A percentile compares a stretch with the other conserved stretches of the same genome.
phyloP scores from a whole-genome alignment of 2,888 invertebrate species.

The Tortricodes alternella region DNA sequence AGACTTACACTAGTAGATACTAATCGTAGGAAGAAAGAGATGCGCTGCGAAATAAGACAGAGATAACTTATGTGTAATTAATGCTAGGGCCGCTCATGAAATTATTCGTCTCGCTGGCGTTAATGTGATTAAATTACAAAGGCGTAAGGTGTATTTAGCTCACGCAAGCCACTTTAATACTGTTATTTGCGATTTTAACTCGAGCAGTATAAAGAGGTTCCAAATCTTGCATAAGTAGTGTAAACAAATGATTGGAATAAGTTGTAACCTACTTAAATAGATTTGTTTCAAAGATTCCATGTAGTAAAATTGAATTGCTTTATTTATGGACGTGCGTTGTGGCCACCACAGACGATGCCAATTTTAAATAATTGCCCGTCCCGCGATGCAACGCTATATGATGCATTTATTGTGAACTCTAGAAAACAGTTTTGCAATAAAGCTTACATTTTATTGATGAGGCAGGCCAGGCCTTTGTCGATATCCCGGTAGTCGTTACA shows the following conservation, averaged over 20 bases:
- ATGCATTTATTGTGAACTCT: constrained; percentile 46
- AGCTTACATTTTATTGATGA: constrained; percentile 44
- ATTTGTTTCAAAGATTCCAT: no score
- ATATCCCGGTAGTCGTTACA: constrained; percentile 14
- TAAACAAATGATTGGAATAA: no score
- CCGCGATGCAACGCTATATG: constrained; percentile 31
- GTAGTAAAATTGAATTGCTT: constrained; percentile 2
- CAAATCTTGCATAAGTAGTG: background rate
- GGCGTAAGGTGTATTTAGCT: constrained; percentile 17
- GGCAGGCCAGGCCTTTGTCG: constrained; percentile 13
- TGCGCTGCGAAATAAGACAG: no score
- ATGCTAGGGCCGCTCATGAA: constrained; percentile 2
- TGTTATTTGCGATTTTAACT: constrained; percentile 3
- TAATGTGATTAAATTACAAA: no score
- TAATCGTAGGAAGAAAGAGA: no score
- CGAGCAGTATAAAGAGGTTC: background rate
- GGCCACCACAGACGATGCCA: constrained; percentile 40
- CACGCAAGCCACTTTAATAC: constrained; percentile 7
- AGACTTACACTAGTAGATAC: no score
- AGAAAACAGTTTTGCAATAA: constrained; percentile 39
- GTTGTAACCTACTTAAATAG: no score
- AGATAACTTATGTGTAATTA: no score
- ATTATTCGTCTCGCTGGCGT: constrained; percentile 6
- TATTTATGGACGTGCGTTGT: background rate
- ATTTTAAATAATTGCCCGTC: constrained; percentile 60